phyloP scores from a whole-genome alignment of 2,888 invertebrate species.

The Nomada hirtipes region DNA sequence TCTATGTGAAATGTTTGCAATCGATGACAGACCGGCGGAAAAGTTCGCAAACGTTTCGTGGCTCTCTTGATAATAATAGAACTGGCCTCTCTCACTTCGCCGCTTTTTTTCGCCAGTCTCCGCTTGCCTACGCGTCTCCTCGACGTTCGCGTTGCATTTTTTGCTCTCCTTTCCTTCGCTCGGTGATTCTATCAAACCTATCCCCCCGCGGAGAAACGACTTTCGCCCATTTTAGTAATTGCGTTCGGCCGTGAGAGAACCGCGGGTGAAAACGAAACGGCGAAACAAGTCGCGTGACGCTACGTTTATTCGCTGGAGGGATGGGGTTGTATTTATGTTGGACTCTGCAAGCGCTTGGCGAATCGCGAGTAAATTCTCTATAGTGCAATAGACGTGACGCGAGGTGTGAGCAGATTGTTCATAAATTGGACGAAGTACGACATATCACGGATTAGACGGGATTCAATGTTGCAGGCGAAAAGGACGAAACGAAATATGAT shows the following conservation, averaged over 20 bases:
- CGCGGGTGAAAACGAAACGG: conserved; percentile 30
- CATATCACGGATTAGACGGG: not conserved
- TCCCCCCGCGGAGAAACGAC: conserved; percentile 38
- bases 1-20: conserved; percentile 47
- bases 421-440: not conserved
- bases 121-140: not conserved
- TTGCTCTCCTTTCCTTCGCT: not conserved
- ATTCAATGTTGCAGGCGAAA: not conserved
- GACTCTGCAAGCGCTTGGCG: no score
- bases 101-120: not conserved
- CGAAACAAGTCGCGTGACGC: conserved; percentile 19
- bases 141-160: conserved; percentile 20
- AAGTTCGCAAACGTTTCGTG: conserved; percentile 32
- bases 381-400: no score
- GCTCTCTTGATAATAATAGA: conserved; percentile 27
- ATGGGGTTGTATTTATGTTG: no score
- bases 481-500: not conserved
- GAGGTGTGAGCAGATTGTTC: not conserved
- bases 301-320: no score
- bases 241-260: conserved; percentile 34
- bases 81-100: conserved; percentile 4
- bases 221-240: conserved; percentile 56
- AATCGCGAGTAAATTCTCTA: no score
- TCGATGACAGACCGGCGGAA: conserved; percentile 33
- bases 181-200: conserved; percentile 43